Base-by-base conservation (phyloP, 2,113 vertebrate species). In the Jaculus jaculus region DNA sequence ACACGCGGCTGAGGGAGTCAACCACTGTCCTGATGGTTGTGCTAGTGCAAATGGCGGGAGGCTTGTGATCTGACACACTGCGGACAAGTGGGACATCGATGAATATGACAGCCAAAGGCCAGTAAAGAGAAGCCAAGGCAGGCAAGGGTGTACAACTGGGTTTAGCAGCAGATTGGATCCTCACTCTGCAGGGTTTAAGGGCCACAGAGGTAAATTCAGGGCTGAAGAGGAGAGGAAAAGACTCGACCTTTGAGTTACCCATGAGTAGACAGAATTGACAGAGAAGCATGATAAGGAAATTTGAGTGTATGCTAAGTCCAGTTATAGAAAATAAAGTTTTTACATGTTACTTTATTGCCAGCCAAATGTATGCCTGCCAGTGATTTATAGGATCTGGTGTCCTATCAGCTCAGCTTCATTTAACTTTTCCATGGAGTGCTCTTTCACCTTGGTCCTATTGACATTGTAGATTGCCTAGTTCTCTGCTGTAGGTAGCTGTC, bases 41-140 rank as follows among this genome's bases (percentile, higher is more conserved):
- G 0, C 11, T 16, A 2, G 0, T 69, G 34, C 5, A 1, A 15
- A 51, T 6, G 21, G 16, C 3, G 37, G 0, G 3, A 28, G 58
- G 21, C 0, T 69, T 23, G 0, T 3, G 73, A 58, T 37, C 28
- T 63, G n/a, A 18, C 61, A 47, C 15, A 7, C 13, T 3, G 20
- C 73, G 30, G 16, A 85, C 47, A 37, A 71, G 5, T 80, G 3
- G 7, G 77, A 63, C 54, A 37, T 34, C 51, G 51, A 61, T n/a
- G 42, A 68, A 58, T 47, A 12, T 18, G 26, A 28, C 0, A 8
- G 13, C 20, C 12, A 15, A n/a, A 72, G 71, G 47, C 37, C 39
- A n/a, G 51, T 47, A 34, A 69, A 73, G 20, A 91, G 23, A n/a
- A 21, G 2, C 18, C 18, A 6, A 1, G 15, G 2, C 13, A 37